Base-by-base conservation (phyloP, 2,113 vertebrate species). In the Takifugu flavidus region DNA sequence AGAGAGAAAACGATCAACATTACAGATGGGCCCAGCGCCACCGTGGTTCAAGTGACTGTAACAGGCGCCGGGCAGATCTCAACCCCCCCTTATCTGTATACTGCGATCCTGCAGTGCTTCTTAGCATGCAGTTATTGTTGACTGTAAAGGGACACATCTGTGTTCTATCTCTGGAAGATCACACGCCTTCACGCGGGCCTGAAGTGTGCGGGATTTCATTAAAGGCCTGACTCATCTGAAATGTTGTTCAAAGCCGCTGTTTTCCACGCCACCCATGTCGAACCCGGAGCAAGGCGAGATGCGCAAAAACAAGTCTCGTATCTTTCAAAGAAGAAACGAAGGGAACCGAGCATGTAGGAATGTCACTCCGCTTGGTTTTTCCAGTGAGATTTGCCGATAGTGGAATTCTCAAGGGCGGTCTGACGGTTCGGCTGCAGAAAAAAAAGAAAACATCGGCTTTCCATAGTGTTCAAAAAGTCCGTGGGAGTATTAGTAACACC, bases 221-320 rank as follows among this genome's bases (percentile, higher is more conserved):
- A 72, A 80, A 77, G 8, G 39, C 59, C 53, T 69, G 42, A 59
- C 70, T 77, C 80, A 43, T 64, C 59, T 61, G 75, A 79, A 79
- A 61, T 56, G 73, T 65, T 56, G 65, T 77, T 76, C 67, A 86
- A 74, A 82, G 76, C 43, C 67, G 85, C 74, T 34, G 65, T 82
- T 84, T 84, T 82, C 61, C 82, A 87, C 79, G 77, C 67, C 56
- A 54, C 65, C 79, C 77, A 74, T 64, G 39, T 65, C 65, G 58
- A 76, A 77, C 62, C 77, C 2, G 45, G 43, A 72, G 61, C 59
- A 59, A 56, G 52, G 26, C 7, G 39, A 58, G 65, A 72, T 70
- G 63, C 62, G 63, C 73, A 65, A 63, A 74, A 80, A 63, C 75
- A 66, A 79, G 70, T 72, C 55, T 53, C 49, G 56, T 67, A 67